These are phyloP conservation scores for Zaprionus capensis DNA, from an alignment of 1,140 invertebrate genomes.

Conservation along the genomic window DNA sequence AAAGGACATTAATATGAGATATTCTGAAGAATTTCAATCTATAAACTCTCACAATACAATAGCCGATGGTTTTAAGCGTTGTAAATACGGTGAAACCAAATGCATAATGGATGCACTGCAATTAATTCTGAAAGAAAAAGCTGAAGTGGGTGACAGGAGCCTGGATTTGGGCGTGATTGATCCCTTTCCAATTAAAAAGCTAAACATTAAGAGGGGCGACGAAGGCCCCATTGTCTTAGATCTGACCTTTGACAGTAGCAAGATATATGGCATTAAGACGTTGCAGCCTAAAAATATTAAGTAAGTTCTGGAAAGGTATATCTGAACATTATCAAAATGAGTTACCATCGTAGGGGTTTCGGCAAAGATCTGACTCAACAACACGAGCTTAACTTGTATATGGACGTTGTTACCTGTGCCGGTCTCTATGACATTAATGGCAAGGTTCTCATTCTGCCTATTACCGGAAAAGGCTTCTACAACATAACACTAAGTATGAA, in stretches of 20 bases:
- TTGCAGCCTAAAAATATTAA: neutral
- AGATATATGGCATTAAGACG: neutral
- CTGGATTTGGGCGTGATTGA: neutral
- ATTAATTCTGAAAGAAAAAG: neutral
- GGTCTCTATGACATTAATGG: neutral
- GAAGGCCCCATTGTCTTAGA: neutral
- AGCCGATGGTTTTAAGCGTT: neutral
- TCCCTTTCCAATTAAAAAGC: neutral
- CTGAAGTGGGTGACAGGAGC: neutral
- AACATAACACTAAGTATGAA: neutral
- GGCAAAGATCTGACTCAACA: neutral
- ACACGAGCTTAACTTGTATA: neutral
- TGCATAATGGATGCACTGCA: neutral
- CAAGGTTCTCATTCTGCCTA: neutral
- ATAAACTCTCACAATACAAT: neutral
- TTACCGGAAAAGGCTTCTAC: neutral
- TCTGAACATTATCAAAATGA: neutral
- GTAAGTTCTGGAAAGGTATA: neutral
- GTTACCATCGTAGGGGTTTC: neutral
- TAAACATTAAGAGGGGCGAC: neutral
- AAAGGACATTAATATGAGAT: neutral
- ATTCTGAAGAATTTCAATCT: neutral
- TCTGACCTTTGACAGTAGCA: neutral
- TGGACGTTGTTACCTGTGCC: neutral
- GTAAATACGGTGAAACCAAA: neutral